Evolutionary conservation across 1,140 invertebrate species (phyloP).

Genomic region (Drosophila sechellia): DNA sequence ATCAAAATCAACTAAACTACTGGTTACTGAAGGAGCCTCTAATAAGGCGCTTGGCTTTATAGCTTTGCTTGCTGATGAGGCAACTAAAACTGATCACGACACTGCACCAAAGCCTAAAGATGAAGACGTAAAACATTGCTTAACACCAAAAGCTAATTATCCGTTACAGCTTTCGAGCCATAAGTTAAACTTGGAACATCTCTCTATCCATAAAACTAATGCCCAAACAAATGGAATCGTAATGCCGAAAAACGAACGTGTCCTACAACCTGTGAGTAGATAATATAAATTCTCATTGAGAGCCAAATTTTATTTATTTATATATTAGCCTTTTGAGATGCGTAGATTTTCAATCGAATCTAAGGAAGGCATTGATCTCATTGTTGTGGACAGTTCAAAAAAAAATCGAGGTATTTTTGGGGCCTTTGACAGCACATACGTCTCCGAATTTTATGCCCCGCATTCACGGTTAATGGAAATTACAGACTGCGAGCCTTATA

Average conservation of each 20-base stretch:
- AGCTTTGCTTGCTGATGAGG: not conserved
- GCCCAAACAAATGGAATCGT: not conserved
- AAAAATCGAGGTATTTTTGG: slow-evolving; percentile 62
- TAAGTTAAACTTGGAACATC: not conserved
- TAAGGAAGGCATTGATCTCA: slow-evolving; percentile 39
- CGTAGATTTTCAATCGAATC: slow-evolving; percentile 7
- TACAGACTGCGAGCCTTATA: slow-evolving; percentile 38
- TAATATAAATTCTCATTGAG: not conserved
- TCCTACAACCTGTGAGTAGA: slow-evolving; percentile 16
- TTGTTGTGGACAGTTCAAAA: slow-evolving; percentile 57
- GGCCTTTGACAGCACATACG: slow-evolving; percentile 45
- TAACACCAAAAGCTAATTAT: not conserved
- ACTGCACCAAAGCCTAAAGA: not conserved
- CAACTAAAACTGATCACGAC: not conserved
- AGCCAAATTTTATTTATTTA: not conserved
- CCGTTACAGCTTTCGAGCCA: not conserved
- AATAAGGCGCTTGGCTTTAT: not conserved
- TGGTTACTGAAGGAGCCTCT: not conserved
- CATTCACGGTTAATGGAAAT: no score
- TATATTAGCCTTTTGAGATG: slow-evolving; percentile 47
- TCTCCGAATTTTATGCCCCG: not conserved
- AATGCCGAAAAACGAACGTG: not conserved
- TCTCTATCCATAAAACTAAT: not conserved
- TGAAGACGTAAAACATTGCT: slow-evolving; percentile 2
- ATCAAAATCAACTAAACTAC: not conserved